Evolutionary conservation across 30 jellyfish, hydroid and myxozoan species (phyloP).

Genomic region (Turritopsis rubra): DNA sequence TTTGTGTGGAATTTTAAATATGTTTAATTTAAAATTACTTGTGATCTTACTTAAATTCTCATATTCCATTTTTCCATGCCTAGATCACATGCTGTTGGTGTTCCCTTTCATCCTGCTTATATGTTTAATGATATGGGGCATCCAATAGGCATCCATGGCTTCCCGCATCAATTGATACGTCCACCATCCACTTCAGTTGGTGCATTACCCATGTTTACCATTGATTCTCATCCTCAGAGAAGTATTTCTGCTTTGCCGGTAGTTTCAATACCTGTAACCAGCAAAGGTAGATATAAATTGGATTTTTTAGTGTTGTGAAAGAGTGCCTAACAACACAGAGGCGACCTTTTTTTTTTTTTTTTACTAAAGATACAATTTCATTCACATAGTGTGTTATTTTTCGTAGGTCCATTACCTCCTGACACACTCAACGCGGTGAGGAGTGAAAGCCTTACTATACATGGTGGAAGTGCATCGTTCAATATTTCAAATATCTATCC

Average conservation of each 20-base stretch:
- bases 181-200: constrained; percentile 31
- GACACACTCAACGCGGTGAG: constrained; percentile 16
- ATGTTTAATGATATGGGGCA: constrained; percentile 40
- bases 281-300: constrained; percentile 25
- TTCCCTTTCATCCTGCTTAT: constrained; percentile 37
- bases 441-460: constrained; percentile 49
- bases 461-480: constrained; percentile 44
- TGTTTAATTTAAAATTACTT: too few species aligned
- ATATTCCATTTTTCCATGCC: not conserved
- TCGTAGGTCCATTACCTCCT: not conserved
- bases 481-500: constrained; percentile 51
- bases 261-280: constrained; percentile 26
- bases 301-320: too few species aligned
- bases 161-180: constrained; percentile 39
- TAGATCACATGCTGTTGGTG: constrained; percentile 27
- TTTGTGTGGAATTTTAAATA: too few species aligned
- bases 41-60: too few species aligned
- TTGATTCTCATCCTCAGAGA: constrained; percentile 19
- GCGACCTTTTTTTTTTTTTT: too few species aligned
- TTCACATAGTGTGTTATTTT: too few species aligned
- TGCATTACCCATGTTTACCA: constrained; percentile 33
- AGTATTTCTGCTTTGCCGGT: constrained; percentile 20
- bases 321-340: too few species aligned
- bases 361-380: too few species aligned
- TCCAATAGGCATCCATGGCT: constrained; percentile 34